Base-by-base conservation (phyloP, 2,888 invertebrate species). In the Pheosia gnoma region DNA sequence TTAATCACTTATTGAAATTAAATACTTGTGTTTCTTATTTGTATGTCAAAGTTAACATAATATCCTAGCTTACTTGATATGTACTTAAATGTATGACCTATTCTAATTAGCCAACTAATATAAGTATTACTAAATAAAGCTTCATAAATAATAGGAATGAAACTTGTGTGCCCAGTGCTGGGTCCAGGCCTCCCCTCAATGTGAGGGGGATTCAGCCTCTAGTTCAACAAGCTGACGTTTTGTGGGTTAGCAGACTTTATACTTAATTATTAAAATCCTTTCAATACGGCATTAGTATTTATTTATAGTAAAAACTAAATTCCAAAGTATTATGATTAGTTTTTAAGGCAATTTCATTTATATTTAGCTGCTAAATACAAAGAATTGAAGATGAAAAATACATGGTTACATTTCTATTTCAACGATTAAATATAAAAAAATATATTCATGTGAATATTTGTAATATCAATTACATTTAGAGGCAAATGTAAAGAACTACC, bases 71-170 rank as follows among this genome's bases (percentile, higher is more conserved):
- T n/a, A 55, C 39, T 55, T 55, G 55, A 55, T 55, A 55, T 55
- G 55, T 55, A 5, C 39, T 55, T 55, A 55, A 55, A 36, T 10
- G 5, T 51, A 25, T 25, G 25, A 25, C 25, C 25, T 51, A 47
- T n/a, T 47, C 53, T 37, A 39, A 39, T 38, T 43, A 57, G 25
- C 25, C 56, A 57, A 43, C 13, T 57, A 45, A 57, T 38, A 43
- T 60, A 68, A 49, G 58, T 54, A 59, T 5, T 57, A 59, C 59
- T 71, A 67, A 57, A 55, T 71, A 66, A 71, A 76, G 58, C 62
- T 71, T 62, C 60, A 68, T 66, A 71, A 43, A 66, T 49, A 62
- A 73, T 61, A 78, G 77, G 77, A 78, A 78, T 78, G 77, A 76
- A 70, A 69, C 59, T 52, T 57, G 25, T 56, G 41, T 36, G 43